A percentile compares a stretch with the other conserved stretches of the same genome.
These are phyloP conservation scores for Bubalus kerabau DNA, from an alignment of 2,113 vertebrate genomes.

Conservation along the genomic window DNA sequence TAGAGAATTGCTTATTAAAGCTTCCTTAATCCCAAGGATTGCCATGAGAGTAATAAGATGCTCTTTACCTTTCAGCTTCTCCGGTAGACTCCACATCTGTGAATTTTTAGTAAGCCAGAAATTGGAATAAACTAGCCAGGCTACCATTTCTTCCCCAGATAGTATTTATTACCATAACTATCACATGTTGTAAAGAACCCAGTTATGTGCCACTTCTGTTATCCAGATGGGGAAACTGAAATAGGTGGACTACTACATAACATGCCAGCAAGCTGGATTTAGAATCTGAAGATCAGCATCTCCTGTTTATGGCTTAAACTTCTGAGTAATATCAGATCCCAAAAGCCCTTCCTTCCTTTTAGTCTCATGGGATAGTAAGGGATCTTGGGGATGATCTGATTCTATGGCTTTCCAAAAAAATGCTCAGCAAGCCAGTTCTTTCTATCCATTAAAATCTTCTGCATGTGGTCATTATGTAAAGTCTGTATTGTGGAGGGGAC, in stretches of 20 bases:
- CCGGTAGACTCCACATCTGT: not conserved
- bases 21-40: not conserved
- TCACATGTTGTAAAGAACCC: not conserved
- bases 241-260: constrained; percentile 32
- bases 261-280: constrained; percentile 23
- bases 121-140: not conserved
- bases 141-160: not conserved
- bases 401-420: not conserved
- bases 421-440: not conserved
- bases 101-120: constrained; percentile 14
- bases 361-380: not conserved
- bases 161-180: not conserved
- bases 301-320: constrained; percentile 23
- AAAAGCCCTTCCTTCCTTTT: constrained; percentile 25
- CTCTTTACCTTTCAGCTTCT: not conserved
- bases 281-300: constrained; percentile 25
- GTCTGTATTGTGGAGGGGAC: not conserved
- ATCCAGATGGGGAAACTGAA: constrained; percentile 30
- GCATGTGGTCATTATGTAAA: not conserved
- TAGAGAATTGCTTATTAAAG: not conserved
- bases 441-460: not conserved
- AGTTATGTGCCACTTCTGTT: constrained; percentile 14
- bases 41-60: not conserved
- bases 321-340: constrained; percentile 29
- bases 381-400: not conserved